Evolutionary conservation across 1,140 invertebrate genomes (phyloP).

Genomic region (Chlorops oryzae): DNA sequence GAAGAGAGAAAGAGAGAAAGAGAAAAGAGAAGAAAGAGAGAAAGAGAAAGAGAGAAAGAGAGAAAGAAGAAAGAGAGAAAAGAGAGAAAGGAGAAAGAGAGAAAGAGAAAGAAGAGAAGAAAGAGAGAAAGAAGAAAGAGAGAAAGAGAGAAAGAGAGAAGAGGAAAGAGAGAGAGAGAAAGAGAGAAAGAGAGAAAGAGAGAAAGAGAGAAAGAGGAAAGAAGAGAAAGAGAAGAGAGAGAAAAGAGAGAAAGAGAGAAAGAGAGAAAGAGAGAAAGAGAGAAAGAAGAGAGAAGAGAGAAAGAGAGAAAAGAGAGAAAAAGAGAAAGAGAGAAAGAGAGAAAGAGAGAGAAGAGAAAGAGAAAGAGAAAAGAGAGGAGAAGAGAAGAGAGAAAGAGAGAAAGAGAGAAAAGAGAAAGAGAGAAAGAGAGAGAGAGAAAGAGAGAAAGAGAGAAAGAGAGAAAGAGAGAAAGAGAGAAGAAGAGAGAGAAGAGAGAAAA

Average conservation of each 20-base stretch:
- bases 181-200: neutral
- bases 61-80: neutral
- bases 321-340: neutral
- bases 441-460: neutral
- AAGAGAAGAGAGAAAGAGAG: neutral
- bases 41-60: neutral
- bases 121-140: neutral
- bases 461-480: neutral
- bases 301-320: neutral
- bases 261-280: neutral
- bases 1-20: neutral
- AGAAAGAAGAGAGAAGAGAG: neutral
- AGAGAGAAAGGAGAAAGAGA: neutral
- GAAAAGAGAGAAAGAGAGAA: neutral
- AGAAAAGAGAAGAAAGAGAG: neutral
- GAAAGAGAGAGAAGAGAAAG: neutral
- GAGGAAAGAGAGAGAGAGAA: neutral
- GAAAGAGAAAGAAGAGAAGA: neutral
- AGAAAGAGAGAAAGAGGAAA: neutral
- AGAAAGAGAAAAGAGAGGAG: neutral
- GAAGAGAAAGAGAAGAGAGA: neutral
- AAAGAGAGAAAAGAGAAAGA: neutral
- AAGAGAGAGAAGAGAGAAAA: neutral
- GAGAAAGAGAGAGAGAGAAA: neutral
- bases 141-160: neutral